Evolutionary conservation across 2,113 vertebrate species (phyloP), one percentile per base, ranked within the genome.

Genomic region (Apteryx owenii): DNA sequence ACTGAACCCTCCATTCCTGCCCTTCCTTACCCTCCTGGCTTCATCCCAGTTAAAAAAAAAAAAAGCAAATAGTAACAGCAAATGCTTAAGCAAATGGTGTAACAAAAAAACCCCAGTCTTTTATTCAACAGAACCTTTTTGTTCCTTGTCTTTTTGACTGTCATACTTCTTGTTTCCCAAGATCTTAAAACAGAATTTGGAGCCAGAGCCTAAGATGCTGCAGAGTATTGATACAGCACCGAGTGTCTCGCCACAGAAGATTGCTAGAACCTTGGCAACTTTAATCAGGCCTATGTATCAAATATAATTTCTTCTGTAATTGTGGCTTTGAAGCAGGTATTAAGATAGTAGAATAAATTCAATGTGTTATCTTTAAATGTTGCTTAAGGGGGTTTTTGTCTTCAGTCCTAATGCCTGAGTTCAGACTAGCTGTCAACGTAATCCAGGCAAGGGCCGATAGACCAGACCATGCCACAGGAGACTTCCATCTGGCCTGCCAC

Each of bases 231-330:
- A 60, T 61, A 17, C 22, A 60, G 54, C 66, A 86, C 64, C 26
- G 1, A 0, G 6, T 76, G 0, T 21, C 58, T 77, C 61, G 12
- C 62, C 31, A 51, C 3, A 1, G 75, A 72, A 36, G 12, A 8
- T 31, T 38, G 5, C 40, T 54, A 21, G 17, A 62, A 8, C 20
- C 29, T 77, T 81, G 29, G 36, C 20, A 61, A 12, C 14, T 60
- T 87, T 51, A 31, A 83, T 23, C 1, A 2, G 15, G 4, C 5
- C 2, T 51, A 48, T 89, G 4, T 23, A 22, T 81, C 18, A 60
- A 51, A 42, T 62, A 5, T 33, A 21, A 25, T 5, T 38, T 44
- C n/a, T 69, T 28, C 83, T 3, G 4, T 36, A 86, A 44, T 51
- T 68, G 28, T 46, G 36, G 23, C 26, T 81, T 71, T 89, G 12